Evolutionary conservation across 2,888 invertebrate species (phyloP), one percentile per base, ranked within the genome.

Genomic region (Lottia scabra): DNA sequence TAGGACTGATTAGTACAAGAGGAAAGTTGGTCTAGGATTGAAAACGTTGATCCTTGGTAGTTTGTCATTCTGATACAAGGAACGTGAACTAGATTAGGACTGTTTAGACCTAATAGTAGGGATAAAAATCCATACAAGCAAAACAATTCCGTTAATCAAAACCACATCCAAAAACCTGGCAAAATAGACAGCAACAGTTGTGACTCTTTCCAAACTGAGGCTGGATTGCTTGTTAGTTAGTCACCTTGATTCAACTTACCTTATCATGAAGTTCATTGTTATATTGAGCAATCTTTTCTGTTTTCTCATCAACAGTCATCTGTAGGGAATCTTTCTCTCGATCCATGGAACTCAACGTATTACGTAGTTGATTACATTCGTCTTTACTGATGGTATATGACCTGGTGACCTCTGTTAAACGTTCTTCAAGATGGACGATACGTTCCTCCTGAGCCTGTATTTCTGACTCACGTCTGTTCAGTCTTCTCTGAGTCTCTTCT

Each of bases 301-400:
- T 81, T 76, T 87, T 88, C 70, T 88, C 87, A 76, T 89, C 89
- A 5, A 88, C 85, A 26, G 80, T 81, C 16, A 78, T 79, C 82
- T 89, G 89, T 15, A 89, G 79, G 5, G 75, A 71, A 75, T 89
- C 89, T 72, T 88, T 89, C 78, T 89, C 89, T 45, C 87, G 78
- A 75, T 89, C 89, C 73, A 89, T 80, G 4, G 85, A 78, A 56
- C 77, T 82, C 67, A 89, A 82, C 2, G 87, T 87, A 4, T 77
- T 70, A 30, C 86, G 79, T 27, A 88, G 78, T 27, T 82, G 83
- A 12, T 75, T 76, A 66, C 85, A 81, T 75, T 89, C 88, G 46
- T 88, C 87, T 30, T 79, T 80, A n/a, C 81, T 80, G 13, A 79
- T 69, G 30, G 65, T 62, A 12, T 78, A 73, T 1, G 72, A 70